phyloP scores from a whole-genome alignment of 2,113 vertebrate species.

The Dicrurus megarhynchus region DNA sequence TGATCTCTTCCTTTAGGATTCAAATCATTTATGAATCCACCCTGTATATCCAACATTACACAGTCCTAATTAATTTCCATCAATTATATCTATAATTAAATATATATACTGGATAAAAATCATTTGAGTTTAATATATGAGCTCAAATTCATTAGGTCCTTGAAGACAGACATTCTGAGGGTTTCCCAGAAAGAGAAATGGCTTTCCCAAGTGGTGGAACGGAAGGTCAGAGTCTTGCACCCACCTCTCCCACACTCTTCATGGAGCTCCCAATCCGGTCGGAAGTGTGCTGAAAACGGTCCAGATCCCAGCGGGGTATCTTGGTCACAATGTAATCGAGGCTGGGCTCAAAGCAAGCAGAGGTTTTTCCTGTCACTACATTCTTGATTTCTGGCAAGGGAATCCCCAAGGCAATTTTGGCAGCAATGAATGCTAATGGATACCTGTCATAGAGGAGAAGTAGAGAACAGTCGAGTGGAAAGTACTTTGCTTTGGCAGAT shows the following conservation, averaged over 20 bases:
- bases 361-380: slow-evolving; percentile 88
- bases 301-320: slow-evolving; percentile 94
- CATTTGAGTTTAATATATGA: background rate
- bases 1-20: background rate
- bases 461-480: background rate
- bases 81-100: too few relatives aligned
- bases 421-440: slow-evolving; percentile 92
- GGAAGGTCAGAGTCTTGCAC: background rate
- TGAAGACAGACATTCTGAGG: background rate
- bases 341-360: slow-evolving; percentile 94
- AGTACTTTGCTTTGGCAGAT: background rate
- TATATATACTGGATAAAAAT: background rate
- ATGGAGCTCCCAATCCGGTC: slow-evolving; percentile 88
- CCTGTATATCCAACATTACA: background rate
- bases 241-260: slow-evolving; percentile 96
- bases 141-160: background rate
- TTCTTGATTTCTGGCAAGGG: slow-evolving; percentile 92
- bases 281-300: slow-evolving; percentile 90
- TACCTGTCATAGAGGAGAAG: slow-evolving; percentile 74
- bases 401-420: slow-evolving; percentile 92
- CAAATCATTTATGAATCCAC: background rate
- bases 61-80: background rate
- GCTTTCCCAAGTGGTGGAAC: background rate
- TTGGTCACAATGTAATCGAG: slow-evolving; percentile 95
- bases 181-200: background rate